Evolutionary conservation across 1,140 invertebrate genomes (phyloP).

Genomic region (Heliothis virescens): DNA sequence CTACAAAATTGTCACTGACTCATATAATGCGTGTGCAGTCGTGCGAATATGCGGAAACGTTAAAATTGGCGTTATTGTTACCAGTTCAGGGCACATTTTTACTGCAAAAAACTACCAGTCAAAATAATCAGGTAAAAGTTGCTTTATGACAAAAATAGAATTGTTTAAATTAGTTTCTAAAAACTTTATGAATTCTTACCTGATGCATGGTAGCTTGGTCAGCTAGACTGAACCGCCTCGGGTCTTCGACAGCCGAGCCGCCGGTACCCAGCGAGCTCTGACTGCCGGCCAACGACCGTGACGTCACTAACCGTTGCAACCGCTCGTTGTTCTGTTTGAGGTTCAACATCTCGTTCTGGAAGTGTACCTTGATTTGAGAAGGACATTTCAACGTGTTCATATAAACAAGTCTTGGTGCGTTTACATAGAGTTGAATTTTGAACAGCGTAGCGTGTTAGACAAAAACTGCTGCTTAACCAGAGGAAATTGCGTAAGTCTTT

Average conservation of each 20-base stretch:
- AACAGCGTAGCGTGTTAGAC: neutral
- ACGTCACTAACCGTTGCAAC: conserved; percentile 94
- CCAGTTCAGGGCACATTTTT: too few species aligned
- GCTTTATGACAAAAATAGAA: neutral
- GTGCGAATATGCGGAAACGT: conserved; percentile 25
- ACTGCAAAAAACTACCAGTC: too few species aligned
- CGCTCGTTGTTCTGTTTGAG: conserved; percentile 98
- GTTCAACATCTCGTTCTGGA: conserved; percentile 97
- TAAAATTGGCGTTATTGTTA: conserved; percentile 11
- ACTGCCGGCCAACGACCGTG: conserved; percentile 92
- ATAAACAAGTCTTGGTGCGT: neutral
- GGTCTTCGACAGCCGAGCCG: conserved; percentile 79
- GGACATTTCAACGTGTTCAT: conserved; percentile 36
- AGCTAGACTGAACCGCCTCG: conserved; percentile 81
- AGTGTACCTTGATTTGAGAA: conserved; percentile 52
- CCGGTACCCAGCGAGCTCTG: conserved; percentile 90
- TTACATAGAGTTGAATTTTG: neutral
- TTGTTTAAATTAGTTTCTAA: too few species aligned
- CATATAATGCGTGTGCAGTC: conserved; percentile 31
- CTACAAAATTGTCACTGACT: conserved; percentile 27
- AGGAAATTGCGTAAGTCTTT: neutral
- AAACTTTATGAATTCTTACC: conserved; percentile 57
- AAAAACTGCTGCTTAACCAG: conserved; percentile 5
- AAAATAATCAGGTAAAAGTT: too few species aligned
- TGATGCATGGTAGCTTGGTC: conserved; percentile 83